Base-by-base conservation (phyloP, 2,797 vertebrate genomes). In the Chrysocyon brachyurus region DNA sequence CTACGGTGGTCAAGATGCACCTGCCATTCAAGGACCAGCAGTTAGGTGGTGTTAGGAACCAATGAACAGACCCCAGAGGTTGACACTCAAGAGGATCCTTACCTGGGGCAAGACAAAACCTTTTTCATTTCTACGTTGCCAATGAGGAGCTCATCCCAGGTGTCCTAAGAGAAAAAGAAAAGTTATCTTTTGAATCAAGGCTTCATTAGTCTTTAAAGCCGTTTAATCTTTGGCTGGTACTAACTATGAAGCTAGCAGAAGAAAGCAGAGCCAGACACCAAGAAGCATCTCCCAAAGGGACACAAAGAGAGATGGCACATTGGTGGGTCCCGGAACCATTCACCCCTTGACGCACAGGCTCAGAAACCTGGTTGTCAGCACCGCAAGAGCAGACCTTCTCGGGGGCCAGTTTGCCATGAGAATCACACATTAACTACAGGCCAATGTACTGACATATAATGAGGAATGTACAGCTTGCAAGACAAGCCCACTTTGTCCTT, bases 1-100 rank as follows among this genome's bases (percentile, higher is more conserved):
- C 99, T 94, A 99, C 99, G 0, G 99, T 99, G 79, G 99, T 99
- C 92, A 99, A 97, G 98, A 99, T n/a, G 95, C 99, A 99, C 94
- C 99, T 99, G 98, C 57, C 96, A 96, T 0, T 15, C 9, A 89
- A 98, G 63, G 12, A 89, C 1, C 24, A 5, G 57, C 12, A 2
- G 22, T 81, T 19, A 97, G 81, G 28, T 0, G 2, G 15, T 0
- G 2, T n/a, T 12, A 49, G 12, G 84, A 28, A 22, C 28, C 2
- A 0, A 0, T 0, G 14, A 11, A 14, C 0, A 5, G 28, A 0
- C 36, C 14, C 31, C 66, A n/a, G 26, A 61, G 28, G 19, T 1
- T 0, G 1, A 2, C 5, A 26, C 66, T 54, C 5, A 0, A 0
- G 1, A 82, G 56, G 40, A 2, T 0, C 17, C 94, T 99, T 99